Evolutionary conservation across 2,113 vertebrate genomes (phyloP), one percentile per base, ranked within the genome.

Genomic region (Jaculus jaculus): DNA sequence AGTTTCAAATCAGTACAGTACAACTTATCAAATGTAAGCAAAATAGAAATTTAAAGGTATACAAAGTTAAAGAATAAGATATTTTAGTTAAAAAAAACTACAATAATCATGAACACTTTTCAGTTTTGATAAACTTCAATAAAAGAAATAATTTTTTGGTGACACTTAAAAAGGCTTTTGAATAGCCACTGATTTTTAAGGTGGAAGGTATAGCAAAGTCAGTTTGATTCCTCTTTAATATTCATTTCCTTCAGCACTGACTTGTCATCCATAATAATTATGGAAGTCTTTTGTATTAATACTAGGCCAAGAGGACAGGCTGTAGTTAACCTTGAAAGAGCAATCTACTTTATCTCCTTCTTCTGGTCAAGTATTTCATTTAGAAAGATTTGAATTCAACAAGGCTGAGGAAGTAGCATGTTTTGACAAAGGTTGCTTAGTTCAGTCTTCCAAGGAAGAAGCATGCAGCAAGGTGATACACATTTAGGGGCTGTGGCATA

Each of bases 321-420:
- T 3, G 58, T 34, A 80, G 51, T 17, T 61, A 93, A 75, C 28
- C 17, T 89, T 92, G 93, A 87, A 84, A 73, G 28, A 87, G 9
- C n/a, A 92, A 78, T 10, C 1, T 28, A 94, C 37, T 89, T 95
- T 65, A 91, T 65, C 42, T 47, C 32, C 34, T 71, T 37, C 39
- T 86, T 5, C 30, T 75, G 71, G 37, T 73, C 23, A 78, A 73
- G 37, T n/a, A 74, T 74, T 83, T 86, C 15, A 54, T 1, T 12
- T 24, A 85, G 15, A 18, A 80, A 6, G 24, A 6, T 42, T 69
- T 93, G 17, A 54, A 60, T 84, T 18, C 54, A 92, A 37, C 4
- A 30, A 80, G 4, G 26, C 23, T 84, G 74, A 60, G 15, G 86
- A 89, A 16, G 77, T 0, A 71, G 24, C 71, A 39, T n/a, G 81